Evolutionary conservation across 2,888 invertebrate species (phyloP).

Genomic region (Parnassius orleans): DNA sequence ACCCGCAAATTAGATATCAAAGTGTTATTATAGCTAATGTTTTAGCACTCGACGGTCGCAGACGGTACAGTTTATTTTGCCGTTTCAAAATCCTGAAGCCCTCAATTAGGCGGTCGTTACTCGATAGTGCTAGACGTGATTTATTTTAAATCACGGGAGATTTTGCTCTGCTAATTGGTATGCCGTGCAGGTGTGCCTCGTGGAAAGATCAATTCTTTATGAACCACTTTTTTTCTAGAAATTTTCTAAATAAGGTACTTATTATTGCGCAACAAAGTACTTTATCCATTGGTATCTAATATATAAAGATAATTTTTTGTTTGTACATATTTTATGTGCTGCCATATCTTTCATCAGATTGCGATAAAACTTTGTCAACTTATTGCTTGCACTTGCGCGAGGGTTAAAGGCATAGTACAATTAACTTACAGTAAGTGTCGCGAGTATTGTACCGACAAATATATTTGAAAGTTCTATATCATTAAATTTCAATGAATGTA

Average conservation of each 20-base stretch:
- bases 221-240: slow-evolving; percentile 8
- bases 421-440: no score
- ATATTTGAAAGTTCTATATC: no score
- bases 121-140: slow-evolving; percentile 25
- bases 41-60: slow-evolving; percentile 18
- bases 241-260: slow-evolving; percentile 3
- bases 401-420: no score
- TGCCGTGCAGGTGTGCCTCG: slow-evolving; percentile 21
- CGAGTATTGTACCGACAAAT: no score
- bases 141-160: slow-evolving; percentile 24
- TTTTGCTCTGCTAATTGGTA: slow-evolving; percentile 22
- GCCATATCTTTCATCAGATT: no score
- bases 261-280: no score
- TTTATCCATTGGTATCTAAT: no score
- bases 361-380: no score
- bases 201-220: slow-evolving; percentile 16
- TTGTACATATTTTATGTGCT: no score
- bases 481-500: no score
- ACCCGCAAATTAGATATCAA: slow-evolving; percentile 41
- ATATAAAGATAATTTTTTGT: no score
- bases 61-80: slow-evolving; percentile 20
- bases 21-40: slow-evolving; percentile 26
- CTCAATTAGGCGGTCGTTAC: slow-evolving; percentile 24
- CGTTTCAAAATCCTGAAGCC: slow-evolving; percentile 23
- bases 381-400: no score